These are phyloP conservation scores for Chloromyia formosa DNA, from an alignment of 2,888 invertebrate genomes.

Conservation along the genomic window DNA sequence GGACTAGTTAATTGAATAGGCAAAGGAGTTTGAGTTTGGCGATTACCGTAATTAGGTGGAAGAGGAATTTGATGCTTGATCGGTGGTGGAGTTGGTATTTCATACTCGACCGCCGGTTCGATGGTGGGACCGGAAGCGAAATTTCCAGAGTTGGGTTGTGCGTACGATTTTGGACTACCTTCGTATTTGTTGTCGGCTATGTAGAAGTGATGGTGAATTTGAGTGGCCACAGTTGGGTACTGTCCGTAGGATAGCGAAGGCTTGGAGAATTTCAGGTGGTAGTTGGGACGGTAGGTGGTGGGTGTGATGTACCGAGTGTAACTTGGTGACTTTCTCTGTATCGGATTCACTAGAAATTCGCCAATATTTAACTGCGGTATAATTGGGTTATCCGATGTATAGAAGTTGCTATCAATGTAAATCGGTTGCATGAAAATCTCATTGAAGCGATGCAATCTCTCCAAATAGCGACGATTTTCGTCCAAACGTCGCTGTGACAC, in stretches of 20 bases:
- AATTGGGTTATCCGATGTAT: conserved; percentile 25
- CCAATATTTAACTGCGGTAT: conserved; percentile 58
- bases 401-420: conserved; percentile 21
- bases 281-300: conserved; percentile 60
- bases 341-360: conserved; percentile 57
- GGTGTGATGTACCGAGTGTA: conserved; percentile 49
- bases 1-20: conserved; percentile 49
- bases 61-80: conserved; percentile 47
- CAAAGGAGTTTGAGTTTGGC: conserved; percentile 47
- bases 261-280: conserved; percentile 55
- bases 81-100: conserved; percentile 41
- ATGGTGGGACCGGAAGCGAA: background rate
- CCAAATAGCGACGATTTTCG: conserved; percentile 26
- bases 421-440: conserved; percentile 50
- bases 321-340: background rate
- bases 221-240: conserved; percentile 56
- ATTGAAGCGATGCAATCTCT: conserved; percentile 43
- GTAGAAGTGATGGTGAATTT: conserved; percentile 64
- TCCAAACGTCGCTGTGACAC: conserved; percentile 43
- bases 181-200: conserved; percentile 54
- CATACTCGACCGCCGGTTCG: conserved; percentile 10
- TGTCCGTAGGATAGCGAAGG: conserved; percentile 43
- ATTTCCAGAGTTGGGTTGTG: conserved; percentile 5
- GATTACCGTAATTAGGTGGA: conserved; percentile 43
- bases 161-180: conserved; percentile 32